phyloP scores from a whole-genome alignment of 1,140 invertebrate species.

The Bombus superbus region DNA sequence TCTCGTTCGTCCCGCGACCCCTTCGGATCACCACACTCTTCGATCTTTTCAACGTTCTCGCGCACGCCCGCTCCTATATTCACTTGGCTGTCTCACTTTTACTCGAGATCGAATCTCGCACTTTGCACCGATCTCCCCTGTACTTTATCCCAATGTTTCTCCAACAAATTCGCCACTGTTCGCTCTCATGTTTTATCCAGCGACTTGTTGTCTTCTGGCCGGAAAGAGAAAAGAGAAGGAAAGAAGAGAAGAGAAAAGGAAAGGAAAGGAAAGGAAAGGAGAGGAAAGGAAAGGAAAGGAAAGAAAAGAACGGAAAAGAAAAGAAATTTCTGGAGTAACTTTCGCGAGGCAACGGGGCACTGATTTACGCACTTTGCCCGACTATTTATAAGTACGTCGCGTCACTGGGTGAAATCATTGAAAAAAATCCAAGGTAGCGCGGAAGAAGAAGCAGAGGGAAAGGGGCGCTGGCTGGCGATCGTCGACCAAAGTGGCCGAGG shows the following conservation, averaged over 20 bases:
- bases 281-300: too few relatives aligned
- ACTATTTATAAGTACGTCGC: conserved; percentile 49
- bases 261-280: too few relatives aligned
- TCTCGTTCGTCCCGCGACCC: background rate
- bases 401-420: conserved; percentile 26
- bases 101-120: background rate
- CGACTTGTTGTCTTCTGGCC: background rate
- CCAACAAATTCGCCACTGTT: background rate
- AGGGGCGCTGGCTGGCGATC: background rate
- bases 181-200: background rate
- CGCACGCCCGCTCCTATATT: background rate
- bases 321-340: background rate
- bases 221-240: background rate
- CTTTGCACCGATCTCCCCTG: background rate
- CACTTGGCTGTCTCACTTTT: background rate
- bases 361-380: conserved; percentile 40
- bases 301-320: background rate
- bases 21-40: background rate
- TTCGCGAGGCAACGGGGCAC: background rate
- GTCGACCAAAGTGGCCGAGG: too few relatives aligned
- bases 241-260: background rate
- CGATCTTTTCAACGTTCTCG: background rate
- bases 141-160: background rate
- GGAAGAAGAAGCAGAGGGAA: background rate
- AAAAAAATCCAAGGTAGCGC: conserved; percentile 4